Evolutionary conservation across 2,888 invertebrate genomes (phyloP), one percentile per base, ranked within the genome.

Genomic region (Hydropsyche betteni): DNA sequence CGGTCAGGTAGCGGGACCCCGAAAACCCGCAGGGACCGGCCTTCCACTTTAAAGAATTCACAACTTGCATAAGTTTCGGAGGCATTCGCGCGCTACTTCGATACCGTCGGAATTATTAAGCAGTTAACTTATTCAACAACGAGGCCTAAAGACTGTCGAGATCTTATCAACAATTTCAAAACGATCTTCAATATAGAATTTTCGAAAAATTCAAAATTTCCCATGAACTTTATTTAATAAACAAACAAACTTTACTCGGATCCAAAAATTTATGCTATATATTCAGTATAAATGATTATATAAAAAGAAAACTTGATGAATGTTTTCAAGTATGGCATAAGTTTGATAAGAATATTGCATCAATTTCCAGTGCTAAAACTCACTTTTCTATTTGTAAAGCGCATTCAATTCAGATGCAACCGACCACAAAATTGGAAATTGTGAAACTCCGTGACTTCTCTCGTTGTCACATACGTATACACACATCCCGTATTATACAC

Each of bases 361-460:
- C 64, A 64, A 64, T 61, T 61, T 61, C 61, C 61, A 16, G 24
- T 16, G 24, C 61, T 36, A n/a, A 12, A 36, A 34, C n/a, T 64
- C n/a, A 64, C 64, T 64, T 64, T 64, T 64, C 36, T 36, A 64
- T 64, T 70, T 70, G 52, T 36, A 7, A 34, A 64, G 53, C 34
- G 70, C 70, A 70, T 53, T 70, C 70, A 53, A 70, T 70, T 70
- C 70, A 34, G 51, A 53, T 34, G 33, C 70, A 70, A 34, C 70
- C 52, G 51, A 53, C 70, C 70, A 53, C 70, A 52, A 70, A 70
- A 70, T 70, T 70, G 70, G 24, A 70, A 70, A 51, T 70, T 51
- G 52, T 53, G 52, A 51, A 33, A 34, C 53, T 70, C 53, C 51
- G 52, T 70, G 53, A 64, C 64, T 64, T 64, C 64, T 34, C 64